Evolutionary conservation across 2,888 invertebrate species (phyloP), one percentile per base, ranked within the genome.

Genomic region (Drosophila formosana): DNA sequence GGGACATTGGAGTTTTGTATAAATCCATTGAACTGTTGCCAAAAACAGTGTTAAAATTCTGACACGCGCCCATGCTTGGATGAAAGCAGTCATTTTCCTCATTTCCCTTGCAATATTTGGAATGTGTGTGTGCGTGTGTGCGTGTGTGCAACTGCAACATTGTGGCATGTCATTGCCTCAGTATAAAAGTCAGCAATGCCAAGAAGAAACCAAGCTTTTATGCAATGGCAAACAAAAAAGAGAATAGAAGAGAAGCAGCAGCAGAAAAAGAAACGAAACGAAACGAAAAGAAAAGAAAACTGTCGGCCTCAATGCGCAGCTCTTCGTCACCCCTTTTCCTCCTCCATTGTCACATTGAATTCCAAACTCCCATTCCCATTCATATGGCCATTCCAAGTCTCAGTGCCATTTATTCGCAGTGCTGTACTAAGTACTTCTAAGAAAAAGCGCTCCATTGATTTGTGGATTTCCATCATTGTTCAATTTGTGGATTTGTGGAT

Each of bases 401-500:
- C 30, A 30, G 5, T 4, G 4, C 6, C 32, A 53, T 30, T 52
- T 62, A 30, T 53, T 45, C 55, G 23, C 41, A 39, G 39, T 13
- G 39, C 13, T 41, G 45, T 23, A 61, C 51, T 61, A 43, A 32
- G 50, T 53, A 57, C 51, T 43, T 43, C 32, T 25, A 9, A 55
- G 45, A 32, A 52, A 60, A 43, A 37, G 34, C 6, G 61, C 60
- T 51, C 26, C 51, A 77, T 77, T 80, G 81, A 79, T 82, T 78
- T 77, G 78, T 75, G 71, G 67, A 78, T 78, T 80, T 82, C 72
- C 78, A 82, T 82, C 71, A 71, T 62, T 78, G 75, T 82, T 80
- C 75, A 73, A 75, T 78, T 66, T 60, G 66, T 70, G 45, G 26
- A 46, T 80, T 41, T 41, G 18, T 70, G 34, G 34, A 34, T 80